Base-by-base conservation (phyloP, 2,888 invertebrate genomes). In the Eudemis profundana region DNA sequence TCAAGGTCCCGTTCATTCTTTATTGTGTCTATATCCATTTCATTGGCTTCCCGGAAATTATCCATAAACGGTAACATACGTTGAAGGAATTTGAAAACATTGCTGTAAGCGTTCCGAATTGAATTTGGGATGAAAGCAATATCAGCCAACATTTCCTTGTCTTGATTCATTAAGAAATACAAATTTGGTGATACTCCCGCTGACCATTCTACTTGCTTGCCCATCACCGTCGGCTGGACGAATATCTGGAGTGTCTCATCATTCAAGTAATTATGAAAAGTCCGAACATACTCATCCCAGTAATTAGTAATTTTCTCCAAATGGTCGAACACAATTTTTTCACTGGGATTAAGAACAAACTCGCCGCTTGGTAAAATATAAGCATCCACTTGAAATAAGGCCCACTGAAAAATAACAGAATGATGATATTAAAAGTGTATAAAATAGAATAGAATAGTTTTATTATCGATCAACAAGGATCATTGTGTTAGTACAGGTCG, bases 221-320 rank as follows among this genome's bases (percentile, higher is more conserved):
- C 96, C 93, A 97, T 97, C 68, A 98, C 96, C 15, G 95, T 94
- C 0, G 97, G 97, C 94, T 95, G 95, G 2, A 96, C 96, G 75
- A 97, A 97, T 57, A 95, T 94, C 74, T 94, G 92, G 74, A 96
- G 95, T 19, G 92, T 83, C 1, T 94, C 88, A 74, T 97, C 97
- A 40, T 95, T 94, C 0, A 97, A 93, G 61, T 95, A 95, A 66
- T 96, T 95, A 70, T 94, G 93, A 19, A 97, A 94, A n/a, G 92
- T 93, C 19, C 94, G 90, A 0, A 96, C 94, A 44, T 94, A 93
- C 75, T 96, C 94, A 69, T 94, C 93, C 95, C 96, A 96, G 66
- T 94, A 91, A 36, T 86, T 85, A 12, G 95, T 93, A 15, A 96
- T 87, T 75, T 94, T 94, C 44, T 90, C 86, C 17, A 96, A 82